Conservation (phyloP, 1,140 invertebrate genomes). For the Drosophila mauritiana region DNA sequence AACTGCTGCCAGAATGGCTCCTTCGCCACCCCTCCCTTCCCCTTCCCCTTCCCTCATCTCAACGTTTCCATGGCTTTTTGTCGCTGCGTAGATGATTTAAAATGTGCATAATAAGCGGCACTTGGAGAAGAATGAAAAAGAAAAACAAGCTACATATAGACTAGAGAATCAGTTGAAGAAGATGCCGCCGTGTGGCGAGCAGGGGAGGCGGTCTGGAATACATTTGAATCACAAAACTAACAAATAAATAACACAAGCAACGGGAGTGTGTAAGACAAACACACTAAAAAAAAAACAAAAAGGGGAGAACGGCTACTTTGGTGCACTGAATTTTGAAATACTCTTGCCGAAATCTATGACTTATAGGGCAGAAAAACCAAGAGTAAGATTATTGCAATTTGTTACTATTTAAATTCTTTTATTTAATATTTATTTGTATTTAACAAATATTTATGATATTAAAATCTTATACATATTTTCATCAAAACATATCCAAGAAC, state of each 20-base stretch:
- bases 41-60: too few relatives aligned
- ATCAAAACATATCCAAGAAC: too few relatives aligned
- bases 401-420: too few relatives aligned
- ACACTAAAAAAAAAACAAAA: constrained; percentile 26
- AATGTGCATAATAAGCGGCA: constrained; percentile 82
- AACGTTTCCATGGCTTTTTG: constrained; percentile 29
- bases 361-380: neutral
- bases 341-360: neutral
- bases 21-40: neutral
- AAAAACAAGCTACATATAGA: constrained; percentile 49
- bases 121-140: constrained; percentile 61
- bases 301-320: neutral
- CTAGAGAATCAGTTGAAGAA: constrained; percentile 44
- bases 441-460: too few relatives aligned
- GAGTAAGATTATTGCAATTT: too few relatives aligned
- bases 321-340: neutral
- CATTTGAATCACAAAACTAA: constrained; percentile 82
- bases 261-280: constrained; percentile 74
- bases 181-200: constrained; percentile 7
- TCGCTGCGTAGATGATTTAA: constrained; percentile 79
- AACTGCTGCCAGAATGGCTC: constrained; percentile 58
- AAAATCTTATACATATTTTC: too few relatives aligned
- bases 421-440: too few relatives aligned
- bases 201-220: constrained; percentile 41
- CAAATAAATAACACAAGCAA: constrained; percentile 79